Evolutionary conservation across 2,797 vertebrate genomes (phyloP).

Genomic region (Channallabes apus): DNA sequence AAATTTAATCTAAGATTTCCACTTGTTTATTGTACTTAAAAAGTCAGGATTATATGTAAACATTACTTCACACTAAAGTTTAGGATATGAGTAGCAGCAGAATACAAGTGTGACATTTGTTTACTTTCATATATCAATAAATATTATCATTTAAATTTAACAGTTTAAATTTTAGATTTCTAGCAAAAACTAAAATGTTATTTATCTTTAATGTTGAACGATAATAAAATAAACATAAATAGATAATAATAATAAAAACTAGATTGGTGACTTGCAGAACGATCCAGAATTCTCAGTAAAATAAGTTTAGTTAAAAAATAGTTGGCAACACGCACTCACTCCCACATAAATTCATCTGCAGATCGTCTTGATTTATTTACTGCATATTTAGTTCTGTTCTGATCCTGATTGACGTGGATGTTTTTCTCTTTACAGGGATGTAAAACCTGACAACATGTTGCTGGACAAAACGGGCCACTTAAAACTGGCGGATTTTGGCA

Average conservation of each 20-base stretch:
- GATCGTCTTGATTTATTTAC: background rate
- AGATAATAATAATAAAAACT: background rate
- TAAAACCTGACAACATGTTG: constrained; percentile 99
- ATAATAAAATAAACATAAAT: too few species aligned
- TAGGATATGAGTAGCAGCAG: background rate
- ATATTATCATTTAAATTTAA: too few species aligned
- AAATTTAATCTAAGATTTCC: too few species aligned
- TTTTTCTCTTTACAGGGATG: constrained; percentile 77
- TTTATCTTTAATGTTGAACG: background rate
- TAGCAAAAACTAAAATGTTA: background rate
- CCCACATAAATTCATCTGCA: background rate
- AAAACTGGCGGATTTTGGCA: constrained; percentile 98
- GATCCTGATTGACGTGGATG: background rate
- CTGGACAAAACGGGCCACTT: constrained; percentile 96
- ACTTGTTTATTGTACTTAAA: background rate
- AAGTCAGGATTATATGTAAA: background rate
- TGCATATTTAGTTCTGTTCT: too few species aligned
- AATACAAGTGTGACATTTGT: background rate
- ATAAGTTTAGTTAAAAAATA: background rate
- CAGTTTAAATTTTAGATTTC: too few species aligned
- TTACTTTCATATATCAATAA: background rate
- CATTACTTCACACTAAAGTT: background rate
- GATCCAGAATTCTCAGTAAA: background rate
- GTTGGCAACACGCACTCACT: background rate
- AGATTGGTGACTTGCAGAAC: background rate